Evolutionary conservation across 2,113 vertebrate species (phyloP).

Genomic region (Pantherophis guttatus): DNA sequence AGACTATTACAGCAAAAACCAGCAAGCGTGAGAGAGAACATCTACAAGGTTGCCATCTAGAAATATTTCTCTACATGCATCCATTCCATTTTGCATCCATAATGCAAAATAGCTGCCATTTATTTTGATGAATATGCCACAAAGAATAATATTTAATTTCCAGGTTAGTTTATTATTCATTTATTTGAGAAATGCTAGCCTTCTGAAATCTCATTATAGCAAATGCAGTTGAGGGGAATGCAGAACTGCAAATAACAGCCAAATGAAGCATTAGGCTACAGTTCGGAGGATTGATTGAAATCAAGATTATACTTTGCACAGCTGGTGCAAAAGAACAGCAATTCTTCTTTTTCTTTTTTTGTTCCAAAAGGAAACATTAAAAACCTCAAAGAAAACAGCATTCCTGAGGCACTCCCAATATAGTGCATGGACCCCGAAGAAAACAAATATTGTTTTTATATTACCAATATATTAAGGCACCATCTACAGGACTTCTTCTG

Average conservation of each 20-base stretch:
- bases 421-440: background rate
- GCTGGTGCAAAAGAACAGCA: conserved; percentile 1
- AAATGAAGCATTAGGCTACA: conserved; percentile 22
- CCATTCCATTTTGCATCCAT: background rate
- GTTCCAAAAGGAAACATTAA: conserved; percentile 29
- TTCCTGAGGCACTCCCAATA: conserved; percentile 30
- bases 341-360: conserved; percentile 3
- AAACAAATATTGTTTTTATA: background rate
- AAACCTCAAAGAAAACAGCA: background rate
- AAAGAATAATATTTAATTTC: background rate
- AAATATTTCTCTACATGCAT: background rate
- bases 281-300: conserved; percentile 31
- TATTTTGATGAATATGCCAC: background rate
- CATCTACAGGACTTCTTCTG: background rate
- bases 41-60: background rate
- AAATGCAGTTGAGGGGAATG: background rate
- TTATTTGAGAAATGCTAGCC: conserved; percentile 21
- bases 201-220: conserved; percentile 1
- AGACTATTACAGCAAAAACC: background rate
- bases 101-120: conserved; percentile 15
- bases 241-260: background rate
- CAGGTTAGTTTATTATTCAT: background rate
- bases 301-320: conserved; percentile 31
- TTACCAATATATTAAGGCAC: background rate
- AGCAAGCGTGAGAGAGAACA: background rate